These are phyloP conservation scores for Apostichopus leukothele DNA, from an alignment of 53 echinoderm and acorn worm genomes.

Conservation along the genomic window DNA sequence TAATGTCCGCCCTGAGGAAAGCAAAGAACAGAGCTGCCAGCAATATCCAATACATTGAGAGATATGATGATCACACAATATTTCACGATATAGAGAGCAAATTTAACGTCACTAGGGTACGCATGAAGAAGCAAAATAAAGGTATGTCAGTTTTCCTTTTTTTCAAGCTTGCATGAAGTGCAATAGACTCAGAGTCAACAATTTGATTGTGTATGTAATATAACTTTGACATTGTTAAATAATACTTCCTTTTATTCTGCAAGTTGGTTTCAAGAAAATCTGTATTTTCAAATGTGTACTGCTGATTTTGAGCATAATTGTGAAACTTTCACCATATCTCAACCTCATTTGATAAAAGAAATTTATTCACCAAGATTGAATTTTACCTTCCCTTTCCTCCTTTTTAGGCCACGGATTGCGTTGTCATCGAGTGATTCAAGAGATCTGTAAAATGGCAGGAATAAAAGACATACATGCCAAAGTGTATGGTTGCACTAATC, in stretches of 20 bases:
- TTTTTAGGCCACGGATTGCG: slow-evolving; percentile 72
- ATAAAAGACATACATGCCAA: slow-evolving; percentile 89
- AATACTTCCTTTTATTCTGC: no score
- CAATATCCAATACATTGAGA: slow-evolving; percentile 86
- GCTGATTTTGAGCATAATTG: neutral
- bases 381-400: neutral
- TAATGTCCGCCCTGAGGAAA: slow-evolving; percentile 84
- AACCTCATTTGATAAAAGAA: no score
- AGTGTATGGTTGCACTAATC: slow-evolving; percentile 87
- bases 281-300: neutral
- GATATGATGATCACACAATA: slow-evolving; percentile 87
- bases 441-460: slow-evolving; percentile 85
- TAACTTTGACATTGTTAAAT: no score
- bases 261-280: no score
- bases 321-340: no score
- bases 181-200: no score
- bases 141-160: slow-evolving; percentile 47
- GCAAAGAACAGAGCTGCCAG: slow-evolving; percentile 95
- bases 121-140: slow-evolving; percentile 86
- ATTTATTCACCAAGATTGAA: no score
- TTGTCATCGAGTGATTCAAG: slow-evolving; percentile 83
- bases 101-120: slow-evolving; percentile 74
- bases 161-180: no score
- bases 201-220: no score
- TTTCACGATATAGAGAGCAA: slow-evolving; percentile 89